Percentiles rank a stretch among this genome's conserved stretches.
These are phyloP conservation scores for Synaphobranchus kaupii DNA, from an alignment of 2,797 vertebrate species.

Conservation along the genomic window DNA sequence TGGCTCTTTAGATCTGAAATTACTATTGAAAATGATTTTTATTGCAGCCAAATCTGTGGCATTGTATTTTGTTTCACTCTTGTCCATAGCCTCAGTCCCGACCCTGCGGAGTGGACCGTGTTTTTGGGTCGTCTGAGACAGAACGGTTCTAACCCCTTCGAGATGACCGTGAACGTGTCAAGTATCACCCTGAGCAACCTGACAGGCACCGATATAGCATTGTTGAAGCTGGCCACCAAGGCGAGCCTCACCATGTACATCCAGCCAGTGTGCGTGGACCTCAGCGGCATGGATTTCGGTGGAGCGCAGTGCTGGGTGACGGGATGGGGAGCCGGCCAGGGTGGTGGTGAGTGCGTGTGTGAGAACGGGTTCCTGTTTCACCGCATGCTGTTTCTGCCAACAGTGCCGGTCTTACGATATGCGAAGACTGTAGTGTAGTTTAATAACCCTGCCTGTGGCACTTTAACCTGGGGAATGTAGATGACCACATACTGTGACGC, in stretches of 20 bases:
- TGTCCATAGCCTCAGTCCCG: constrained; percentile 39
- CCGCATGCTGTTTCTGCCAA: no score
- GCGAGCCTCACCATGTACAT: constrained; percentile 40
- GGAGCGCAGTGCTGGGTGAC: constrained; percentile 57
- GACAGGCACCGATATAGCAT: constrained; percentile 46
- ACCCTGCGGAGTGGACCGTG: constrained; percentile 53
- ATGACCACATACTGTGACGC: no score
- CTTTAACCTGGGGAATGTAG: no score
- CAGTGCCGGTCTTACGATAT: no score
- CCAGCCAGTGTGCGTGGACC: constrained; percentile 59
- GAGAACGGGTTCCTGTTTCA: background rate
- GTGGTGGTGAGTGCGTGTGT: constrained; percentile 35
- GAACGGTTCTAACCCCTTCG: constrained; percentile 42
- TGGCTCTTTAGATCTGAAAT: no score
- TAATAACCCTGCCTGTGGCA: background rate
- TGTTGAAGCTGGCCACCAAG: constrained; percentile 43
- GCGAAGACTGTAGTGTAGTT: no score
- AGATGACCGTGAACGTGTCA: constrained; percentile 31
- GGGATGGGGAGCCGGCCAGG: constrained; percentile 43
- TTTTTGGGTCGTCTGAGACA: constrained; percentile 43
- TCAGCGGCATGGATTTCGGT: constrained; percentile 30
- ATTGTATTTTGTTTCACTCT: no score
- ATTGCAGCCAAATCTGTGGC: no score
- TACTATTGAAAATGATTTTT: no score
- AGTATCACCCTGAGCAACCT: constrained; percentile 42